Base-by-base conservation (phyloP, 2,888 invertebrate species). In the Hanleya hanleyi region DNA sequence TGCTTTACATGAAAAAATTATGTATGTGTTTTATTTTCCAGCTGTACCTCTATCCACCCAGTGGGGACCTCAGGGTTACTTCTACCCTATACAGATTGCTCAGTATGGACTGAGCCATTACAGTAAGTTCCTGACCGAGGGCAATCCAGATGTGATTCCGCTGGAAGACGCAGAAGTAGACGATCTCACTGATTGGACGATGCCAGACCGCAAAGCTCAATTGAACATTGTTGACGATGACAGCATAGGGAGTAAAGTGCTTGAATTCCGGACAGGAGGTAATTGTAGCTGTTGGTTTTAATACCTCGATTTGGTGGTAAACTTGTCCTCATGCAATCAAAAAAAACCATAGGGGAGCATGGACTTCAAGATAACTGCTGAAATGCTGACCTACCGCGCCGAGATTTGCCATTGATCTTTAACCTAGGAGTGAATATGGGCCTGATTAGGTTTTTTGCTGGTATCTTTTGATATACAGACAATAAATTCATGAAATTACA, bases 31-130 rank as follows among this genome's bases (percentile, higher is more conserved):
- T 51, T 37, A 62, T 73, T 71, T 66, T 75, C 7, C 77, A 90
- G 90, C 90, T 71, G 90, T 91, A 1, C 91, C 91, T 0, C 77
- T 91, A n/a, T 90, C 90, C 1, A 89, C 88, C 6, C 91, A 91
- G 89, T 99, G 99, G 99, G 96, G 97, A 84, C 95, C 95, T 41
- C 94, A 94, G 77, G 99, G 99, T 0, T 98, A 99, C 91, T 97
- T 95, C 91, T 99, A 99, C 91, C 98, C 99, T 0, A 99, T 98
- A 0, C 99, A 99, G 92, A 98, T 99, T 80, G 98, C 99, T 6
- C 99, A 99, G 91, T 99, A 97, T 90, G 99, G 97, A 0, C 91
- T 99, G 71, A 96, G 98, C 12, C 99, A 99, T 91, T 99, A 97
- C 91, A 97, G 97, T 91, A 98, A 98, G 91, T 96, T 96, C 90